These are phyloP conservation scores for Drosophila chauvacae DNA, from an alignment of 1,140 invertebrate genomes.

Conservation along the genomic window DNA sequence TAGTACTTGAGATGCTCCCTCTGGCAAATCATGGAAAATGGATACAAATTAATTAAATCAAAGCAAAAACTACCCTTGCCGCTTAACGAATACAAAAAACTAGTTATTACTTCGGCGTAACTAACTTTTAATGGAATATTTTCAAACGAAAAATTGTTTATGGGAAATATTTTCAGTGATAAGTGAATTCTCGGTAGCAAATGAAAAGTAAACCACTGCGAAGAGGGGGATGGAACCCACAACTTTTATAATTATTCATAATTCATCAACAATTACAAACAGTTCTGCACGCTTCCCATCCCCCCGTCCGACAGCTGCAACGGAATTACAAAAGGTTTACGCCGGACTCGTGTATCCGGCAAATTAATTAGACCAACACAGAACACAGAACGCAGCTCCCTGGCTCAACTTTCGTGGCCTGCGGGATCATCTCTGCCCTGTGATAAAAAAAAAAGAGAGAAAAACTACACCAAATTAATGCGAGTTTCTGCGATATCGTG, in stretches of 20 bases:
- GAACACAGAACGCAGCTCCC: not conserved
- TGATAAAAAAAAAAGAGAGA: not conserved
- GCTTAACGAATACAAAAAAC: not conserved
- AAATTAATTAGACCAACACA: conserved; percentile 22
- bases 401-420: conserved; percentile 12
- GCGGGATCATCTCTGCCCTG: not conserved
- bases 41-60: not conserved
- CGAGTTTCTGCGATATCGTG: conserved; percentile 6
- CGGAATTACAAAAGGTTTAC: conserved; percentile 23
- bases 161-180: not conserved
- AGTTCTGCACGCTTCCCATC: not conserved
- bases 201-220: conserved; percentile 7
- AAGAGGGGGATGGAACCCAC: not conserved
- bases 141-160: not conserved
- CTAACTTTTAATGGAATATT: not conserved
- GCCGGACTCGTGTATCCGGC: conserved; percentile 3
- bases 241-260: conserved; percentile 38
- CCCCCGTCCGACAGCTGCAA: not conserved
- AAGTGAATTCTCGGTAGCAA: not conserved
- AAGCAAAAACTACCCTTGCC: not conserved
- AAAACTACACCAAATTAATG: conserved; percentile 22
- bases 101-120: not conserved
- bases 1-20: not conserved
- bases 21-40: not conserved
- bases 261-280: conserved; percentile 25